Base-by-base conservation (phyloP, 2,888 invertebrate species). In the Latrodectus elegans region DNA sequence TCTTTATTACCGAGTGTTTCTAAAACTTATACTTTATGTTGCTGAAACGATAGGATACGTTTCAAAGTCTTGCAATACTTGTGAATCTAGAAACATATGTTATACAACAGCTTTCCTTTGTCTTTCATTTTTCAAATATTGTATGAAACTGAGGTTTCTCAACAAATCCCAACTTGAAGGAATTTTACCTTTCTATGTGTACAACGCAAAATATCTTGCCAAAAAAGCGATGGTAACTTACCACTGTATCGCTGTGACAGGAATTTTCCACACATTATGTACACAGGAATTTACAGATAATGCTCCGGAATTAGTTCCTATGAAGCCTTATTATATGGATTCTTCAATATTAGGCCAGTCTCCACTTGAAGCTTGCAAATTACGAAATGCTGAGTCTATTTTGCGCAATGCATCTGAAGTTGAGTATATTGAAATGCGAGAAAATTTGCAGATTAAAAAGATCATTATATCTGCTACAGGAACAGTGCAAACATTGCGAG, bases 171-270 rank as follows among this genome's bases (percentile, higher is more conserved):
- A 82, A 53, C 49, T 82, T 8, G n/a, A 26, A 55, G 12, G 10
- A 10, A 52, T 74, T 10, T 17, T 82, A 26, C 82, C 82, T 4
- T 82, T 82, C n/a, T 38, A 64, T 8, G 82, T 82, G 10, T 55
- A 38, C 12, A 82, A 82, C 4, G 67, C 65, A 38, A 65, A 64
- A 17, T 14, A 67, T 67, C 67, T 82, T 53, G 53, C 82, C 4
- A 74, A 53, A 49, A 67, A 60, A 14, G 82, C 82, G 8, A 52
- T 74, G 0, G 26, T 55, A 2, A 51, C 73, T 12, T 82, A 72
- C 74, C 82, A 82, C 38, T 68, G 68, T n/a, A 74, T 82, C 22
- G 82, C 74, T n/a, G 73, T 82, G 3, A 82, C 74, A 2, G 82
- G 82, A 14, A 15, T 38, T 17, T 82, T 82, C 22, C 53, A 55